phyloP scores from a whole-genome alignment of 1,140 invertebrate species.

The Mesaphorura yosii region DNA sequence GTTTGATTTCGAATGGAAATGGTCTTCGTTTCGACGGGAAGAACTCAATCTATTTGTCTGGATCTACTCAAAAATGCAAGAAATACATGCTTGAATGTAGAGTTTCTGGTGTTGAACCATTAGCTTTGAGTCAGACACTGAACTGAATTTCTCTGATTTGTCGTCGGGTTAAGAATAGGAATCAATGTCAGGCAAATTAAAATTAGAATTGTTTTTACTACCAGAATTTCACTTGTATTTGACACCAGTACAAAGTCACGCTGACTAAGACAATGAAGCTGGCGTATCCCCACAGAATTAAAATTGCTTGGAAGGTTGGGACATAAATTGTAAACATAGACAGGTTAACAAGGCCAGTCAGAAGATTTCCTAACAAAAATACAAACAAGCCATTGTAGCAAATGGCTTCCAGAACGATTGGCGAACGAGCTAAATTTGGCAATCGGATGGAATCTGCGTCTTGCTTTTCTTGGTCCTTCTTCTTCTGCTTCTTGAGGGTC shows the following conservation, averaged over 20 bases:
- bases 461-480: not conserved
- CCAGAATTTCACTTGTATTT: slow-evolving; percentile 30
- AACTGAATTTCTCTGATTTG: too few relatives aligned
- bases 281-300: slow-evolving; percentile 19
- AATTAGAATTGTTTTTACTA: too few relatives aligned
- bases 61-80: too few relatives aligned
- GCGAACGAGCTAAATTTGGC: slow-evolving; percentile 33
- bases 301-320: slow-evolving; percentile 16
- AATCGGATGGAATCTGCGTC: slow-evolving; percentile 3
- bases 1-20: not conserved
- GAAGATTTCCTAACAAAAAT: slow-evolving; percentile 64
- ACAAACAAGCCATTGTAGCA: slow-evolving; percentile 64
- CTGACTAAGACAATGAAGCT: slow-evolving; percentile 10
- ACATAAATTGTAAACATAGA: slow-evolving; percentile 48
- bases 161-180: too few relatives aligned
- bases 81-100: too few relatives aligned
- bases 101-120: too few relatives aligned
- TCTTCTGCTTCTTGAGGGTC: slow-evolving; percentile 3
- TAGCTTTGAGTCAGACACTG: too few relatives aligned
- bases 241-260: slow-evolving; percentile 19
- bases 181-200: too few relatives aligned
- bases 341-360: slow-evolving; percentile 68
- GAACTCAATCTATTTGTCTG: too few relatives aligned
- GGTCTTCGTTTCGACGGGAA: too few relatives aligned
- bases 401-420: slow-evolving; percentile 48